A percentile compares a stretch with the other conserved stretches of the same genome.
These are phyloP conservation scores for Hypsopygia costalis DNA, from an alignment of 2,888 invertebrate species.

Conservation along the genomic window DNA sequence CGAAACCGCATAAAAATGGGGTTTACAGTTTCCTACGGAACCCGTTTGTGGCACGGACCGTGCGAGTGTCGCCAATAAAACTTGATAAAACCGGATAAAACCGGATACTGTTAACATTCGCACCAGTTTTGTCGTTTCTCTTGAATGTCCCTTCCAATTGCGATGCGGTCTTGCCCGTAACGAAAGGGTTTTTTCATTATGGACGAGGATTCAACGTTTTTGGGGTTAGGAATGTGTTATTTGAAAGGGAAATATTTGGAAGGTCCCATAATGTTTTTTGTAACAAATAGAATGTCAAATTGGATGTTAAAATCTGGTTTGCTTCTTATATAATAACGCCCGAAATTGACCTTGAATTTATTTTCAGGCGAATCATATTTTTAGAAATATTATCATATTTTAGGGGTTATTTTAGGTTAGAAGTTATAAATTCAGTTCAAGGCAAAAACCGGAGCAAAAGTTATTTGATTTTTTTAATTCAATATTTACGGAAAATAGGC, in stretches of 20 bases:
- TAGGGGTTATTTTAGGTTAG: too few species aligned
- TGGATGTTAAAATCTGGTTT: background rate
- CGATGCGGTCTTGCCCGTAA: background rate
- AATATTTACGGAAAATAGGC: too few species aligned
- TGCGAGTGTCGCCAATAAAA: slow-evolving; percentile 15
- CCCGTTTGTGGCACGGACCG: slow-evolving; percentile 6
- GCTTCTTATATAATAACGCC: too few species aligned
- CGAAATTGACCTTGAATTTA: too few species aligned
- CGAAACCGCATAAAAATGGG: slow-evolving; percentile 15
- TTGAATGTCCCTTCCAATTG: slow-evolving; percentile 9
- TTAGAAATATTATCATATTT: too few species aligned
- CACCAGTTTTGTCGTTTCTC: slow-evolving; percentile 2
- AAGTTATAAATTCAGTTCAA: too few species aligned
- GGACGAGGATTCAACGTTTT: background rate
- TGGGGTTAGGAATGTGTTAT: background rate
- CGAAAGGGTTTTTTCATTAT: background rate
- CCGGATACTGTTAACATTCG: slow-evolving; percentile 11
- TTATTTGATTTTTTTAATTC: too few species aligned
- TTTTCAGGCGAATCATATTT: too few species aligned
- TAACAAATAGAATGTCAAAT: background rate
- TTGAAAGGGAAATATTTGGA: background rate
- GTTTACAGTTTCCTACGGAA: slow-evolving; percentile 14
- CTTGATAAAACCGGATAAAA: slow-evolving; percentile 12
- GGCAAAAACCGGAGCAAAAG: too few species aligned
- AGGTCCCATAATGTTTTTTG: background rate